phyloP scores from a whole-genome alignment of 2,797 vertebrate genomes.

The Notolabrus celidotus region DNA sequence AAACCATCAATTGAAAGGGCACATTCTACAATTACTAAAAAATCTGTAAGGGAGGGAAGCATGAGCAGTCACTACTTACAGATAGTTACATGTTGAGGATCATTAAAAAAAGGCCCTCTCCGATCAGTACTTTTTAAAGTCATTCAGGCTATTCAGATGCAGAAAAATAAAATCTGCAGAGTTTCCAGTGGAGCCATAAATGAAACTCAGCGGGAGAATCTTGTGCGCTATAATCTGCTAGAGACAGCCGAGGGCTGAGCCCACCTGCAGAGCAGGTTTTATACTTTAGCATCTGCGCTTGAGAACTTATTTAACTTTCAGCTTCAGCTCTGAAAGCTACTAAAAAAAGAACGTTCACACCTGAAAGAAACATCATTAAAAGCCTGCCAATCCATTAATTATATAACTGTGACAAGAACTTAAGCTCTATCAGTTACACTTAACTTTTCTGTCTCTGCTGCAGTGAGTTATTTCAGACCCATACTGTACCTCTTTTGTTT shows the following conservation, averaged over 20 bases:
- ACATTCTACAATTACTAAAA: slow-evolving; percentile 28
- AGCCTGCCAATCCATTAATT: slow-evolving; percentile 18
- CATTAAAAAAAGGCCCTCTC: not conserved
- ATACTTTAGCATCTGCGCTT: not conserved
- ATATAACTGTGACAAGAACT: slow-evolving; percentile 29
- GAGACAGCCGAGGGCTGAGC: not conserved
- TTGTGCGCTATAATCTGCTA: slow-evolving; percentile 18
- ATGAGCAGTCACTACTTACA: slow-evolving; percentile 11
- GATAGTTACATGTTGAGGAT: slow-evolving; percentile 9
- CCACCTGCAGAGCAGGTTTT: slow-evolving; percentile 4
- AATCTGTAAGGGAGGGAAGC: slow-evolving; percentile 27
- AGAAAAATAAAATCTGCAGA: slow-evolving; percentile 2
- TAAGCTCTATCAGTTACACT: slow-evolving; percentile 8
- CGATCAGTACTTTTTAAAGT: slow-evolving; percentile 4
- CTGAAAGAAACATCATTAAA: slow-evolving; percentile 39
- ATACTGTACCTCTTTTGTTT: slow-evolving; percentile 16
- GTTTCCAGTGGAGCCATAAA: slow-evolving; percentile 8
- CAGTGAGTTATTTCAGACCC: slow-evolving; percentile 50
- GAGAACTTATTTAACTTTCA: not conserved
- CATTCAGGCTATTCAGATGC: slow-evolving; percentile 8
- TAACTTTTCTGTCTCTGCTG: slow-evolving; percentile 24
- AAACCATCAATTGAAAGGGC: slow-evolving; percentile 27
- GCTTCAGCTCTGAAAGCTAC: not conserved
- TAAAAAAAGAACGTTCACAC: slow-evolving; percentile 22
- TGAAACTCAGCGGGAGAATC: slow-evolving; percentile 12